Base-by-base conservation (phyloP, 2,888 invertebrate genomes). In the Perdita meconis region DNA sequence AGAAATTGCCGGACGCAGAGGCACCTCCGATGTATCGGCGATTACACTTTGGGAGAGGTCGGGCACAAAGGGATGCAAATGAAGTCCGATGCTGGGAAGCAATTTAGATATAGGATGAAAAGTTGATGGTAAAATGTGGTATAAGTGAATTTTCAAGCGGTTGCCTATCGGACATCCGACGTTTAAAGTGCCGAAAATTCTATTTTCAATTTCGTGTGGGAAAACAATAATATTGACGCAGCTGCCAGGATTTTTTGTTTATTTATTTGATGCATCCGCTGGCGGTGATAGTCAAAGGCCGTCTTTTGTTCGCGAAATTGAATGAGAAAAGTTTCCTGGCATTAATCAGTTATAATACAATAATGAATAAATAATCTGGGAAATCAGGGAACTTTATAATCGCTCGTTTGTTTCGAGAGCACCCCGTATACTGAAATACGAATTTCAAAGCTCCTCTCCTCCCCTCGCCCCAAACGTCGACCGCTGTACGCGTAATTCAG, bases 61-160 rank as follows among this genome's bases (percentile, higher is more conserved):
- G 6, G n/a, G 36, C n/a, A 10, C 69, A 64, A 70, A 70, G 55
- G 24, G 55, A 70, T 64, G 69, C 44, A 70, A 64, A 70, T 64
- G 63, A 63, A n/a, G 30, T 36, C 12, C 36, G 69, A 55, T 55
- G 36, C 26, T 3, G n/a, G 12, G 56, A 55, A 55, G 64, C 69
- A 70, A 47, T 64, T 56, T 70, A 44, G 40, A 55, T 55, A 38
- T 38, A 47, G 30, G 47, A 55, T 8, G 19, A 36, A 55, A 51
- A 34, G 40, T 34, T 30, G 1, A n/a, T 0, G 1, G 16, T 26
- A 34, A 44, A 60, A 16, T 30, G 60, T 16, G 6, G 13, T 38
- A 13, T 55, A 64, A 56, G n/a, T 64, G 47, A 55, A 64, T 47
- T 47, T 38, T n/a, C 16, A 12, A 34, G 30, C 10, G 12, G 2